Evolutionary conservation across 1,140 invertebrate species (phyloP).

Genomic region (Drosophila sp.): DNA sequence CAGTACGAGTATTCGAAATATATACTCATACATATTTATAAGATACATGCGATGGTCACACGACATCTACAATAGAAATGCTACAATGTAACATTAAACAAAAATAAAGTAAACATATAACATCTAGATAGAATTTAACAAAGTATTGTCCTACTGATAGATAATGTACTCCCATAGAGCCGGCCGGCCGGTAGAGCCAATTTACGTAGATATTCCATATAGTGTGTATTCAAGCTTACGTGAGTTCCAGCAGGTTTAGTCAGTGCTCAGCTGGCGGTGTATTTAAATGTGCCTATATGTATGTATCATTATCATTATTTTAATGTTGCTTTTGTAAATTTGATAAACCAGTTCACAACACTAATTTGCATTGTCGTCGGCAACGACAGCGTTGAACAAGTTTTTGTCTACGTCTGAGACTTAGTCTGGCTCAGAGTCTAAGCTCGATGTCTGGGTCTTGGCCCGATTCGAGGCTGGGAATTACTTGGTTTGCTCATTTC

Average conservation of each 20-base stretch:
- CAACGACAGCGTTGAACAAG: conserved; percentile 33
- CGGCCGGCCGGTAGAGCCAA: conserved; percentile 23
- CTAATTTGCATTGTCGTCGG: conserved; percentile 74
- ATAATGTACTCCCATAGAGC: not conserved
- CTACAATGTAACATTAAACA: conserved; percentile 8
- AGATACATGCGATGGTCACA: conserved; percentile 4
- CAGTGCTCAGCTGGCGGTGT: not conserved
- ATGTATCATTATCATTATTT: not conserved
- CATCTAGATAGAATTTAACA: not conserved
- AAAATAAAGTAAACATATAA: conserved; percentile 4
- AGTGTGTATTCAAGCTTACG: conserved; percentile 43
- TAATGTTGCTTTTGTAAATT: conserved; percentile 31
- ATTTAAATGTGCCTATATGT: not conserved
- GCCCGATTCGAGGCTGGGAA: conserved; percentile 22
- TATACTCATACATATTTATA: conserved; percentile 35
- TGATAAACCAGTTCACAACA: conserved; percentile 72
- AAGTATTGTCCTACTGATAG: not conserved
- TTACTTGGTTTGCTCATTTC: conserved; percentile 53
- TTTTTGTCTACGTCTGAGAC: conserved; percentile 41
- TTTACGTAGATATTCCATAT: too few species aligned
- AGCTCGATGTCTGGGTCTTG: conserved; percentile 1
- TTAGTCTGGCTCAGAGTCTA: conserved; percentile 13
- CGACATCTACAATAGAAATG: not conserved
- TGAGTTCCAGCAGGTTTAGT: conserved; percentile 56
- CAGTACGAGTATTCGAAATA: conserved; percentile 10